Conservation (phyloP, 1,140 invertebrate genomes). For the Pogonomyrmex barbatus region DNA sequence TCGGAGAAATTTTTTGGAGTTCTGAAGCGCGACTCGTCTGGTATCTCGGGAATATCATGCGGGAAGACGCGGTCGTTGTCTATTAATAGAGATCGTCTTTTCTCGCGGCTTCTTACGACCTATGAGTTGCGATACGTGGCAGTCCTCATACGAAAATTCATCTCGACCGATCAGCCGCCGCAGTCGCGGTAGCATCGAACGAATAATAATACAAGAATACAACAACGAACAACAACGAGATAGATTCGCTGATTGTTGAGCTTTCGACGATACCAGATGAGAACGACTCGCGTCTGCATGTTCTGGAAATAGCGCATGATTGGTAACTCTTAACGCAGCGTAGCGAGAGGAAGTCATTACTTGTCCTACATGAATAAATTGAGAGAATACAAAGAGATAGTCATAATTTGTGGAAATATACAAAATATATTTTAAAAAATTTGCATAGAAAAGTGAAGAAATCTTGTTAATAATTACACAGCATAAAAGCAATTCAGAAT, state of each 20-base stretch:
- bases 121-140: conserved; percentile 61
- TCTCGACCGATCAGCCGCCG: conserved; percentile 74
- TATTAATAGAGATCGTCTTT: conserved; percentile 79
- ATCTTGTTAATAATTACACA: neutral
- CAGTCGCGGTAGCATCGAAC: conserved; percentile 67
- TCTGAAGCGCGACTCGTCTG: conserved; percentile 39
- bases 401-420: conserved; percentile 29
- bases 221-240: conserved; percentile 36
- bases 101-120: conserved; percentile 67
- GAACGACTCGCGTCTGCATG: conserved; percentile 7
- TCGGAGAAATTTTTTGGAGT: conserved; percentile 18
- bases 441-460: neutral
- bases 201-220: conserved; percentile 61
- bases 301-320: conserved; percentile 30
- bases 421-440: neutral
- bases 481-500: neutral
- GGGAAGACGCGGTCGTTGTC: conserved; percentile 76
- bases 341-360: conserved; percentile 5
- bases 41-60: conserved; percentile 74
- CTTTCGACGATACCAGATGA: conserved; percentile 16
- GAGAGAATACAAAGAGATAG: neutral
- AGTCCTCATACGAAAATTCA: conserved; percentile 78
- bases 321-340: neutral
- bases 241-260: neutral
- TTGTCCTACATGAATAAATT: conserved; percentile 18